Evolutionary conservation across 2,888 invertebrate genomes (phyloP).

Genomic region (Pristionchus maxplancki): DNA sequence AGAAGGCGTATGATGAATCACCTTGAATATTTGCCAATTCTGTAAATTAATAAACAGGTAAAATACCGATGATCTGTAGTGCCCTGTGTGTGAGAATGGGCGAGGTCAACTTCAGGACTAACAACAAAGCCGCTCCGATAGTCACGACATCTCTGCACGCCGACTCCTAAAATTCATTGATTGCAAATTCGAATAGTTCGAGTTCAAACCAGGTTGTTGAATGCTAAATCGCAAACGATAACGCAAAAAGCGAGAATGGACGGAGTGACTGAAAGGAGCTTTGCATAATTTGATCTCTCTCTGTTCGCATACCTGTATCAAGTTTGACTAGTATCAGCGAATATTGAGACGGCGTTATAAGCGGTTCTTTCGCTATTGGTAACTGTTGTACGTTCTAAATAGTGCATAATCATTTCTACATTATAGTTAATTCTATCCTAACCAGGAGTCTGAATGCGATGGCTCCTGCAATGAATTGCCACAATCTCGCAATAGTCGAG

Average conservation of each 20-base stretch:
- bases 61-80: slow-evolving; percentile 26
- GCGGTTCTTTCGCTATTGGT: not conserved
- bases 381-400: not conserved
- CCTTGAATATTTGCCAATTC: not conserved
- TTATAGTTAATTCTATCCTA: not conserved
- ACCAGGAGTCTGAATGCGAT: slow-evolving; percentile 10
- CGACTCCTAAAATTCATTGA: not conserved
- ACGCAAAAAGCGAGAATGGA: not conserved
- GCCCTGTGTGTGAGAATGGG: not conserved
- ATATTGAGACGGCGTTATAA: not conserved
- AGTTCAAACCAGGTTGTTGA: slow-evolving; percentile 11
- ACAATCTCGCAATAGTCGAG: slow-evolving; percentile 8
- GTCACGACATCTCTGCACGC: not conserved
- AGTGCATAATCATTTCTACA: not conserved
- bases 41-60: not conserved
- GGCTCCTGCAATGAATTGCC: slow-evolving; percentile 34
- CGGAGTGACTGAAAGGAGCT: not conserved
- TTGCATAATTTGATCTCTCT: not conserved
- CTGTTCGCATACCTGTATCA: not conserved
- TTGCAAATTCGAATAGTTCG: not conserved
- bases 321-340: not conserved
- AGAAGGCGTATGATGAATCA: slow-evolving; percentile 36
- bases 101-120: not conserved
- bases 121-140: not conserved
- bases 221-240: not conserved